These are phyloP conservation scores for Perizoma flavofasciatum DNA, from an alignment of 2,888 invertebrate species.

Conservation along the genomic window DNA sequence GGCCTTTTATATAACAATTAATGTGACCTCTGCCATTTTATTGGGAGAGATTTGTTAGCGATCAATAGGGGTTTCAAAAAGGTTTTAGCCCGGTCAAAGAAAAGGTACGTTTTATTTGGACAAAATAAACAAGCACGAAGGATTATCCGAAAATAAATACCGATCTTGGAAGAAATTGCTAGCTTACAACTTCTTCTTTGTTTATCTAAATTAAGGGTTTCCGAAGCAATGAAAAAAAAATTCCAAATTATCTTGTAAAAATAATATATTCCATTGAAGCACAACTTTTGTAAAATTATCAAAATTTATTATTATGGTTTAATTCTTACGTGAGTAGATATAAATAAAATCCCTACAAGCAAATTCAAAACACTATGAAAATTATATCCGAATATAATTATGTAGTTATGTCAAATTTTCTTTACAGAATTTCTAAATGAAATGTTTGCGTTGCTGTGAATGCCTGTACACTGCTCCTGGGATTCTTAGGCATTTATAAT, in stretches of 20 bases:
- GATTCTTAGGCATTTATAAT: neutral
- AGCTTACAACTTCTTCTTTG: too few relatives aligned
- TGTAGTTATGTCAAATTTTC: neutral
- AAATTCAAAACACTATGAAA: neutral
- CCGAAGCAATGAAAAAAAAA: too few relatives aligned
- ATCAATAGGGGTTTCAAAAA: conserved; percentile 37
- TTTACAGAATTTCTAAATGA: neutral
- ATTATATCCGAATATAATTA: neutral
- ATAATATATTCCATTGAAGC: too few relatives aligned
- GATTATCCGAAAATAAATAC: too few relatives aligned
- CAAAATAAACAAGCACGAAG: too few relatives aligned
- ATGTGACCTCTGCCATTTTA: conserved; percentile 59
- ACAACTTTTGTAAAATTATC: too few relatives aligned
- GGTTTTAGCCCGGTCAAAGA: conserved; percentile 17
- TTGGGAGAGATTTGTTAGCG: conserved; percentile 42
- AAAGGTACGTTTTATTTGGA: neutral
- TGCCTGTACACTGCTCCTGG: neutral
- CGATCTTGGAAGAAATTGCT: too few relatives aligned
- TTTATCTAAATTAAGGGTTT: too few relatives aligned
- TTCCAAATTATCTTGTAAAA: too few relatives aligned
- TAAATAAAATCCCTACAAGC: neutral
- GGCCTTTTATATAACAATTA: conserved; percentile 71
- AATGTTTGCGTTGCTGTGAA: neutral
- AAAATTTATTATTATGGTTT: too few relatives aligned
- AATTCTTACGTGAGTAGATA: too few relatives aligned